Evolutionary conservation across 2,113 vertebrate species (phyloP), one percentile per base, ranked within the genome.

Genomic region (Antennarius striatus): DNA sequence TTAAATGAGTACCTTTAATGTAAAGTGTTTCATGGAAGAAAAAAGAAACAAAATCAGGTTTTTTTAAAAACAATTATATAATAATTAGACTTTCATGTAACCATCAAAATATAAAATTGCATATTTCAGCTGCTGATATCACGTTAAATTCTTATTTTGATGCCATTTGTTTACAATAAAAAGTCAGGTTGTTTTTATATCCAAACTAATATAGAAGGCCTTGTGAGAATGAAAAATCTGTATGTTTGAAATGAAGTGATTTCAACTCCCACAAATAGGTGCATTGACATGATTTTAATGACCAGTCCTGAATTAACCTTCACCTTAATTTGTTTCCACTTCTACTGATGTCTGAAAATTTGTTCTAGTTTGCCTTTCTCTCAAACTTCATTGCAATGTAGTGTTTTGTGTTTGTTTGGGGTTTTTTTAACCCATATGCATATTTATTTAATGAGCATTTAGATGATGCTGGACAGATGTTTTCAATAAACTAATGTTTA

Each of bases 401-500:
- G 3, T 68, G 28, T 67, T 78, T 71, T 30, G 12, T 4, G 7
- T 12, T 42, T 42, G 6, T 42, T 42, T 42, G 40, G 40, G 6
- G 79, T 77, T 69, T 51, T 6, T 56, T 49, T 56, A 58, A 84
- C 30, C 14, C 50, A 53, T 82, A 69, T 65, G 56, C 79, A 77
- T 72, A 68, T 81, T 87, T 55, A 81, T 79, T 87, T 89, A 55
- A 82, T 71, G 84, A 58, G 86, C 42, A 73, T 79, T 83, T 75
- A 81, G 45, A 80, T 77, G 83, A 89, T 89, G 83, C 84, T 90
- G 86, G 82, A 88, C 28, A 62, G 55, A 78, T 84, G 84, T 92
- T 91, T 91, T 91, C 67, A 93, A 92, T 92, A 92, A 92, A 93
- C 80, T 77, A 70, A 87, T 74, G 72, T 82, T 87, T 85, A 80